Percentiles rank a stretch among this genome's conserved stretches.
Conservation (phyloP, 2,113 vertebrate species). For the Carlito syrichta region DNA sequence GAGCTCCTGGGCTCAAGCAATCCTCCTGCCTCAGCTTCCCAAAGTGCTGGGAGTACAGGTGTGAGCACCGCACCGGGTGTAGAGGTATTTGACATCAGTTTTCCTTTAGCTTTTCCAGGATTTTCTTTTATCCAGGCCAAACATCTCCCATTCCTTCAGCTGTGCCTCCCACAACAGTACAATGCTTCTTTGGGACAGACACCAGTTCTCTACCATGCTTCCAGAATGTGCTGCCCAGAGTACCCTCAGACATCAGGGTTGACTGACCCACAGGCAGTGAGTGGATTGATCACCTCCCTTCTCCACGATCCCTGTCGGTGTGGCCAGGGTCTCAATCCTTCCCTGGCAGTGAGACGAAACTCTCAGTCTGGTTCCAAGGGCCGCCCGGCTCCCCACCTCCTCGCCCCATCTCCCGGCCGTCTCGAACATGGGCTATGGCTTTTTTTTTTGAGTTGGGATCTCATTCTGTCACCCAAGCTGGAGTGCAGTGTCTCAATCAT, state of each 20-base stretch:
- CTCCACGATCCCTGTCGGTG: accelerated
- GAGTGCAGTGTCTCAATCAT: too few species aligned
- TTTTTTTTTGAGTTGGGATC: too few species aligned
- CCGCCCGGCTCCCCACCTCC: background rate
- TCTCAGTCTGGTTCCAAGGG: background rate
- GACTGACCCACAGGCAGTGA: background rate
- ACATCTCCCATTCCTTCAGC: background rate
- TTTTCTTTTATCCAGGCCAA: background rate
- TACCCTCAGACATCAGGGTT: background rate
- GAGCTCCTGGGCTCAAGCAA: too few species aligned
- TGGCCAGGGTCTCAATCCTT: background rate
- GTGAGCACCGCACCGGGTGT: too few species aligned
- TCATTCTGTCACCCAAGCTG: too few species aligned
- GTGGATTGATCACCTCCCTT: background rate
- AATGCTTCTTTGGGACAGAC: background rate
- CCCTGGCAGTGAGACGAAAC: background rate
- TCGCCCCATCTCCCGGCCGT: background rate
- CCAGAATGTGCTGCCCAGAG: background rate
- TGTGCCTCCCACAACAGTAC: background rate
- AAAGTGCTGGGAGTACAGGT: too few species aligned
- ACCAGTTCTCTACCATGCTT: background rate
- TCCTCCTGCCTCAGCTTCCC: too few species aligned
- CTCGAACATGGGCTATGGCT: background rate
- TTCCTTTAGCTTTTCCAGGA: background rate
- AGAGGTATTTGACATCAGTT: background rate